Percentiles rank a stretch among this genome's conserved stretches.
These are phyloP conservation scores for Ceratosolen fusciceps DNA, from an alignment of 1,140 invertebrate genomes.

Conservation along the genomic window DNA sequence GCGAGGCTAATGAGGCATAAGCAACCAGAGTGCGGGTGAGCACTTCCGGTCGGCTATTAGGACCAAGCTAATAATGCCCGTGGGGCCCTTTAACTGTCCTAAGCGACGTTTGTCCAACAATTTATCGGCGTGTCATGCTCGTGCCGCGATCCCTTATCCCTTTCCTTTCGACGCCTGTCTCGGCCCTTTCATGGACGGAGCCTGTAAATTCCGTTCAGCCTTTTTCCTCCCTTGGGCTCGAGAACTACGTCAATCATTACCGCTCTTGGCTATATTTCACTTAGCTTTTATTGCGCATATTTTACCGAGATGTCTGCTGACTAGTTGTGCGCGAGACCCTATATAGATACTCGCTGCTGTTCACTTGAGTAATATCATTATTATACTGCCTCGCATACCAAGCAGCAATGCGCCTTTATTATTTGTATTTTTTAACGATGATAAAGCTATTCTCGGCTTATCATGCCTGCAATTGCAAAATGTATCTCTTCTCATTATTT, in stretches of 20 bases:
- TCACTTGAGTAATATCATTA: background rate
- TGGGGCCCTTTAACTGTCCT: background rate
- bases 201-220: too few relatives aligned
- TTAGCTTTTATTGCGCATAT: background rate
- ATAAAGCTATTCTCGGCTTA: background rate
- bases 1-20: too few relatives aligned
- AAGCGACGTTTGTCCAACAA: background rate
- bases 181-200: too few relatives aligned
- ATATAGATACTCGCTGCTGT: background rate
- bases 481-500: too few relatives aligned
- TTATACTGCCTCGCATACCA: background rate
- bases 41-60: conserved; percentile 40
- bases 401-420: background rate
- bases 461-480: too few relatives aligned
- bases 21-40: too few relatives aligned
- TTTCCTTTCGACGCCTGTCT: background rate
- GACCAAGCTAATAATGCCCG: conserved; percentile 61
- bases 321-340: background rate
- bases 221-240: too few relatives aligned
- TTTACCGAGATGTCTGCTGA: background rate
- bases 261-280: background rate
- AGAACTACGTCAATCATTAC: background rate
- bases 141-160: background rate
- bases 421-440: background rate
- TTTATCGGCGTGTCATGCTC: background rate